Evolutionary conservation across 64 coral and sea anemone species (phyloP), one percentile per base, ranked within the genome.

Genomic region (Montipora cactus): DNA sequence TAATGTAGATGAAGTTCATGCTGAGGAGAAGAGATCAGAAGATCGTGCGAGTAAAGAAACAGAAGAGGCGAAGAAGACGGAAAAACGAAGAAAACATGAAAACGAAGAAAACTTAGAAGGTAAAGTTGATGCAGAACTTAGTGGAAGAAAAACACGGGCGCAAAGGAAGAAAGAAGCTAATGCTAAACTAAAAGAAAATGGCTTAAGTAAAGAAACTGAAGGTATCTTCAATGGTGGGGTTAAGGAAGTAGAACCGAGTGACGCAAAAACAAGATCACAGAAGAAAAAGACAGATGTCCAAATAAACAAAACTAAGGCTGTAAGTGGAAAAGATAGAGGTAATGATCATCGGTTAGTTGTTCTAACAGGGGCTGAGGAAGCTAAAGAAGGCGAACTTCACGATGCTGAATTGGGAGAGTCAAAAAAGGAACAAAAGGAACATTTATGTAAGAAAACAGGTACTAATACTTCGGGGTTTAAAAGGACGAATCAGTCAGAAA

Each of bases 111-210:
- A 64, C 12, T 12, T 64, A 4, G 11, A 12, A 64, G 4, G 11
- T 64, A 16, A 64, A 64, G 72, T 44, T 52, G 50, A 77, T 9
- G 18, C 7, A 12, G 49, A 89, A 59, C 22, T 76, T 3, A 78
- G 75, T 20, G 75, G 87, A 37, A 59, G 72, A 77, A 89, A 77
- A 49, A 89, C 49, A 22, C 75, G 87, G 14, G 87, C 21, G 25
- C 87, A 89, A 25, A 78, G 75, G 44, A 77, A 77, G 25, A 89
- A 59, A 61, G 72, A 49, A 5, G 13, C 62, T 5, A 47, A 88
- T 52, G 44, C 13, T 20, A 88, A 72, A 74, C 47, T 88, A 1
- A 0, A 75, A 7, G 23, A 53, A n/a, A 6, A 77, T 7, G 22
- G 71, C 13, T 12, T 25, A 89, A 20, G 25, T 15, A 49, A 11